Percentiles rank a stretch among this genome's conserved stretches.
These are phyloP conservation scores for Diaperis boleti DNA, from an alignment of 2,888 invertebrate genomes.

Conservation along the genomic window DNA sequence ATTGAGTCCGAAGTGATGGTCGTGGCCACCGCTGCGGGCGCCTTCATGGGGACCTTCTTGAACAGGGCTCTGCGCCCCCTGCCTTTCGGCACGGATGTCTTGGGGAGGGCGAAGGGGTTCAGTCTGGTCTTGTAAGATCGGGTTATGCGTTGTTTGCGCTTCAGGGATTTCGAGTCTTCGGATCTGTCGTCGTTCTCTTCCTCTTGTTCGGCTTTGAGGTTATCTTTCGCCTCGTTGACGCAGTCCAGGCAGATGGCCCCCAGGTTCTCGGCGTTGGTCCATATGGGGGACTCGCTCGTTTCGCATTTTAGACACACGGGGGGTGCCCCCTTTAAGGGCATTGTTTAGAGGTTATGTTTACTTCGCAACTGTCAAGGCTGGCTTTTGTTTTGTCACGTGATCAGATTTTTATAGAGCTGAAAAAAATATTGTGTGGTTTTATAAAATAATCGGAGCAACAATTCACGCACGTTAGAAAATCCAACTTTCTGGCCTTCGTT, in stretches of 20 bases:
- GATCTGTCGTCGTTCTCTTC: constrained; percentile 57
- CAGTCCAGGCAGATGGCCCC: constrained; percentile 85
- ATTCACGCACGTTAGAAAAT: too few species aligned
- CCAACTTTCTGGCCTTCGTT: too few species aligned
- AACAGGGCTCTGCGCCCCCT: constrained; percentile 83
- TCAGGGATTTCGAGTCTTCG: constrained; percentile 69
- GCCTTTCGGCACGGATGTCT: constrained; percentile 71
- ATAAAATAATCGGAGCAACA: too few species aligned
- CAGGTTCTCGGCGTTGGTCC: constrained; percentile 78
- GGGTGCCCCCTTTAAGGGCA: constrained; percentile 70
- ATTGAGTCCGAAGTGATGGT: constrained; percentile 84
- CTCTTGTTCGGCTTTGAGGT: constrained; percentile 60
- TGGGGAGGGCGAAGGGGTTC: constrained; percentile 66
- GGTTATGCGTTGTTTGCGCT: constrained; percentile 72
- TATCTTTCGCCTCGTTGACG: constrained; percentile 69
- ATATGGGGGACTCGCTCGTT: constrained; percentile 77
- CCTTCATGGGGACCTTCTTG: constrained; percentile 83
- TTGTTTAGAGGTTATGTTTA: constrained; percentile 39
- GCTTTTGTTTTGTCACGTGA: too few species aligned
- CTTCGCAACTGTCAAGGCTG: background rate
- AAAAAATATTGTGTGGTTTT: too few species aligned
- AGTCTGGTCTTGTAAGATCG: constrained; percentile 67
- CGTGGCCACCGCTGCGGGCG: constrained; percentile 84
- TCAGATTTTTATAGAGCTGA: too few species aligned
- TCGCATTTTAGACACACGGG: constrained; percentile 80